Percentiles rank a stretch among this genome's conserved stretches.
Evolutionary conservation across 2,888 invertebrate species (phyloP).

Genomic region (Lithophane semibrunnea): DNA sequence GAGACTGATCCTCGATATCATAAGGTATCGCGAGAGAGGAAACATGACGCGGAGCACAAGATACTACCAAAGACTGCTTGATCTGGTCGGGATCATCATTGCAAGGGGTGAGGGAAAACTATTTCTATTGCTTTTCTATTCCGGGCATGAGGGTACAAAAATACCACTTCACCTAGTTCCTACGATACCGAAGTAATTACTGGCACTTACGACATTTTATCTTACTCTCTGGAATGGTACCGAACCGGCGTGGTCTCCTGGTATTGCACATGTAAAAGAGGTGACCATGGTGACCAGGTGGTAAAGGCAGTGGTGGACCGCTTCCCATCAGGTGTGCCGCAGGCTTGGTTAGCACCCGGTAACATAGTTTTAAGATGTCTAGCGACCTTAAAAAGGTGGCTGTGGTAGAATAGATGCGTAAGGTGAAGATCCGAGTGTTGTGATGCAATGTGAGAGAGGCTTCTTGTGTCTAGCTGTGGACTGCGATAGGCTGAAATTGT

Average conservation of each 20-base stretch:
- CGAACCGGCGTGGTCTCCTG: background rate
- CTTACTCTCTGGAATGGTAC: background rate
- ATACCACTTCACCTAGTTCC: background rate
- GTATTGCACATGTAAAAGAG: background rate
- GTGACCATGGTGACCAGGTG: too few relatives aligned
- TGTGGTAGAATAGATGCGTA: too few relatives aligned
- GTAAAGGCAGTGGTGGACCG: background rate
- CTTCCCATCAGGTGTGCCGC: background rate
- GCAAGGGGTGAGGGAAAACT: background rate
- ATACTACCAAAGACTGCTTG: slow-evolving; percentile 2
- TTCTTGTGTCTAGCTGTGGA: too few relatives aligned
- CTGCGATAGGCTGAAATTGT: too few relatives aligned
- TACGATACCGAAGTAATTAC: background rate
- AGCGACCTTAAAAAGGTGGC: too few relatives aligned
- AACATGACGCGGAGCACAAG: background rate
- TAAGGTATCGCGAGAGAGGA: background rate
- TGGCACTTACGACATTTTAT: background rate
- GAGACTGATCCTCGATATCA: background rate
- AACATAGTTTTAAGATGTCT: too few relatives aligned
- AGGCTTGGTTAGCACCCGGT: background rate
- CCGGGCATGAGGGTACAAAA: background rate
- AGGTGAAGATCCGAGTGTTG: too few relatives aligned
- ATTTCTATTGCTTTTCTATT: background rate
- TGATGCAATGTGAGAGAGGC: too few relatives aligned
- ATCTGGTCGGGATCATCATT: background rate